These are phyloP conservation scores for Xanthorhoe designata DNA, from an alignment of 2,888 invertebrate genomes.

Conservation along the genomic window DNA sequence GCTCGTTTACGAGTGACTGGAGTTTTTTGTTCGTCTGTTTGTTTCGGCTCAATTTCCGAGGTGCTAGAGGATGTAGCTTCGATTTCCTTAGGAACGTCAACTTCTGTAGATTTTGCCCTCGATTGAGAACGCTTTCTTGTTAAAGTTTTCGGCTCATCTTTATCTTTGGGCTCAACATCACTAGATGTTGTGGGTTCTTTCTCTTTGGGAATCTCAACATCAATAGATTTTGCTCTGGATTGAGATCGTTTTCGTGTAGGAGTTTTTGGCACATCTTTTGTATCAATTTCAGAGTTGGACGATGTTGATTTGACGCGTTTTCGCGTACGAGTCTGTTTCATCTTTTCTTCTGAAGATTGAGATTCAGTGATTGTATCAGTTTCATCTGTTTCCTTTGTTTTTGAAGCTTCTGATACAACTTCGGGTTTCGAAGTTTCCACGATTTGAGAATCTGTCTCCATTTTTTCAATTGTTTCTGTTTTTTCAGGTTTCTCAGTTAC, in stretches of 20 bases:
- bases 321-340: constrained; percentile 37
- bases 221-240: constrained; percentile 30
- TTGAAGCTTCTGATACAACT: neutral
- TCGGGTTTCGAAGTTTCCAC: neutral
- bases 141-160: constrained; percentile 30
- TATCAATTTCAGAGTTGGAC: constrained; percentile 41
- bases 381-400: constrained; percentile 8
- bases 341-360: constrained; percentile 9
- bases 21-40: constrained; percentile 35
- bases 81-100: constrained; percentile 10
- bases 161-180: constrained; percentile 19
- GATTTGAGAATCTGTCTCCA: constrained; percentile 5
- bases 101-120: constrained; percentile 25
- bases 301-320: constrained; percentile 56
- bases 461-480: constrained; percentile 5
- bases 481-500: neutral
- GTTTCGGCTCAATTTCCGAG: constrained; percentile 10
- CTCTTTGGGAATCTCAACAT: constrained; percentile 16
- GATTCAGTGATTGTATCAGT: constrained; percentile 14
- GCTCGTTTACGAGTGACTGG: constrained; percentile 65
- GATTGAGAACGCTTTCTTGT: constrained; percentile 39
- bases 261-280: constrained; percentile 28
- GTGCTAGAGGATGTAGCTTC: neutral
- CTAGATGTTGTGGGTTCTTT: neutral
- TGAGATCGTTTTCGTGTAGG: constrained; percentile 38